A percentile compares a stretch with the other conserved stretches of the same genome.
phyloP scores from a whole-genome alignment of 1,140 invertebrate genomes.

The Drosophila guanche region DNA sequence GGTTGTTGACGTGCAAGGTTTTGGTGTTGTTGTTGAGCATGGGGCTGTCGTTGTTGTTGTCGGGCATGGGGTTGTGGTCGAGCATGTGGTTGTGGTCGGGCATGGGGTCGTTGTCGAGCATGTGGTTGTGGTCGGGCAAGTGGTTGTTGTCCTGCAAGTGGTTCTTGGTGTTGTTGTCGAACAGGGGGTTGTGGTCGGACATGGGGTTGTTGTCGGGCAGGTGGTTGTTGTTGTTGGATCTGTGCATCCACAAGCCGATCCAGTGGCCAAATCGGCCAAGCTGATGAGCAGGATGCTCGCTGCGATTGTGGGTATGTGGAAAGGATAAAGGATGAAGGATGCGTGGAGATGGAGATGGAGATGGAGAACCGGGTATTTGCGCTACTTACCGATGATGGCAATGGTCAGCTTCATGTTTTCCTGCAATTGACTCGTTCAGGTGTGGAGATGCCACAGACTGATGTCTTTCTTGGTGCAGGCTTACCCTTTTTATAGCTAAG shows the following conservation, averaged over 20 bases:
- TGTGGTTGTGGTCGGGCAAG: not conserved
- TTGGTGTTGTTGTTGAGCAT: not conserved
- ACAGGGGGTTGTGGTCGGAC: too few relatives aligned
- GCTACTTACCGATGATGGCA: not conserved
- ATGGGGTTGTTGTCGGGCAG: too few relatives aligned
- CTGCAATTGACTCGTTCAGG: not conserved
- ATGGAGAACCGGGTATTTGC: not conserved
- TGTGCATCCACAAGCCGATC: slow-evolving; percentile 1
- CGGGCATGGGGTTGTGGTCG: too few relatives aligned
- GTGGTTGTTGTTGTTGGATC: too few relatives aligned
- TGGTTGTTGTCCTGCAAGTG: too few relatives aligned
- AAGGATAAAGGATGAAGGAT: not conserved
- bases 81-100: not conserved
- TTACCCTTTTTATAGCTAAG: slow-evolving; percentile 8
- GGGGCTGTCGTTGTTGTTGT: not conserved
- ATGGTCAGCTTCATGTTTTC: slow-evolving; percentile 4
- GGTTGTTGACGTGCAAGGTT: not conserved
- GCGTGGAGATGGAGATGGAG: too few relatives aligned
- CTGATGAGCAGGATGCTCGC: slow-evolving; percentile 10
- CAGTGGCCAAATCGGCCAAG: not conserved
- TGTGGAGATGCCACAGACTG: not conserved
- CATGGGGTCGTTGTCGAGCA: not conserved
- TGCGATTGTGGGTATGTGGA: not conserved
- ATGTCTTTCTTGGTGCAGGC: not conserved
- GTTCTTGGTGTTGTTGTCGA: too few relatives aligned